phyloP scores from a whole-genome alignment of 2,113 vertebrate genomes.

The Chlamydotis undulata region DNA sequence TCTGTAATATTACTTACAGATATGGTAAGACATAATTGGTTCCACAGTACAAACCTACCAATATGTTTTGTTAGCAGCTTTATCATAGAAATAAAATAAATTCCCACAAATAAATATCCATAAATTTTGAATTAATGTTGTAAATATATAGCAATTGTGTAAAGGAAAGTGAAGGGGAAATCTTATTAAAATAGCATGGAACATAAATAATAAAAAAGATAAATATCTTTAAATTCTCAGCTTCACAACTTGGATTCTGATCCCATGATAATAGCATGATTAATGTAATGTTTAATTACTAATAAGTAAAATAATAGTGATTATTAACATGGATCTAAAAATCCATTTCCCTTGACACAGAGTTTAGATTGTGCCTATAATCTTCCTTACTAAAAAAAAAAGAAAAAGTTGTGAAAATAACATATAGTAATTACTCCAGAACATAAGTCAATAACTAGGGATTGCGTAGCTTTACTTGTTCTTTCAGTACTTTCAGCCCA shows the following conservation, averaged over 20 bases:
- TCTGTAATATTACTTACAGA: not conserved
- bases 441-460: not conserved
- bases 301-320: constrained; percentile 12
- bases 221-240: not conserved
- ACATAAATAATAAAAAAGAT: constrained; percentile 30
- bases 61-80: constrained; percentile 39
- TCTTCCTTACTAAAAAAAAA: not conserved
- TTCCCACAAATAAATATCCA: constrained; percentile 14
- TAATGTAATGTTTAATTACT: constrained; percentile 33
- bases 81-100: constrained; percentile 52
- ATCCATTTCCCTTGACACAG: not conserved
- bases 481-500: not conserved
- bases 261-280: not conserved
- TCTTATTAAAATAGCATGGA: not conserved
- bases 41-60: not conserved
- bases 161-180: constrained; percentile 18
- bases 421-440: not conserved
- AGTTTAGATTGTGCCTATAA: not conserved
- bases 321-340: constrained; percentile 14
- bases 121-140: constrained; percentile 45
- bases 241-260: not conserved
- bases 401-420: not conserved
- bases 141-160: constrained; percentile 19
- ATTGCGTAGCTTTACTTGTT: not conserved
- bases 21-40: constrained; percentile 23